Base-by-base conservation (phyloP, 2,113 vertebrate genomes). In the Leptodactylus fuscus region DNA sequence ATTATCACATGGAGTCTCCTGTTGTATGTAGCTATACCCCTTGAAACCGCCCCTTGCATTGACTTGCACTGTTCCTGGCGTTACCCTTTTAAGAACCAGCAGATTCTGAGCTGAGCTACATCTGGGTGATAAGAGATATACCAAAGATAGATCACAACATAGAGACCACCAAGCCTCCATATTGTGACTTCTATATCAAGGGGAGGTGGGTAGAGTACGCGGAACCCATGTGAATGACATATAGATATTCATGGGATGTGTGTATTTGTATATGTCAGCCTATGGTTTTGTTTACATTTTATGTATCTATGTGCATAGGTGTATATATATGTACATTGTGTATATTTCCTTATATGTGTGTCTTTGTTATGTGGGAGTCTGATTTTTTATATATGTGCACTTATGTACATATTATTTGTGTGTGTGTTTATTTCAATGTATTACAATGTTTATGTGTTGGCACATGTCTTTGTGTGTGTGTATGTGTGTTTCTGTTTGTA, bases 201-300 rank as follows among this genome's bases (percentile, higher is more conserved):
- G 85, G 87, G 87, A 85, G 87, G 88, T 88, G 89, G 89, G 88
- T 88, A 91, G 86, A 74, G 79, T 78, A 86, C 71, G 13, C 46
- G 41, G 20, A 38, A 27, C 6, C n/a, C 13, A 6, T 44, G 44
- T 16, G 4, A 48, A 18, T 75, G 62, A 16, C 29, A 2, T 49
- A 6, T 4, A 27, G 18, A 29, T 29, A 18, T 16, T 51, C 73
- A 49, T 38, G 13, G 44, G 44, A 5, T 22, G 55, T 53, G 16
- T 18, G 27, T 34, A 32, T 34, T 16, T 67, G 62, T 67, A 34
- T 62, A 15, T 65, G 12, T 12, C 20, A 12, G 27, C 13, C 60
- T 65, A 29, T 15, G 1, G 29, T 15, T 65, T 58, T 55, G 4
- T 44, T 2, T 29, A 73, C 27, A 5, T 36, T 29, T 24, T 24